These are phyloP conservation scores for Panzeria rudis DNA, from an alignment of 2,888 invertebrate species.

Conservation along the genomic window DNA sequence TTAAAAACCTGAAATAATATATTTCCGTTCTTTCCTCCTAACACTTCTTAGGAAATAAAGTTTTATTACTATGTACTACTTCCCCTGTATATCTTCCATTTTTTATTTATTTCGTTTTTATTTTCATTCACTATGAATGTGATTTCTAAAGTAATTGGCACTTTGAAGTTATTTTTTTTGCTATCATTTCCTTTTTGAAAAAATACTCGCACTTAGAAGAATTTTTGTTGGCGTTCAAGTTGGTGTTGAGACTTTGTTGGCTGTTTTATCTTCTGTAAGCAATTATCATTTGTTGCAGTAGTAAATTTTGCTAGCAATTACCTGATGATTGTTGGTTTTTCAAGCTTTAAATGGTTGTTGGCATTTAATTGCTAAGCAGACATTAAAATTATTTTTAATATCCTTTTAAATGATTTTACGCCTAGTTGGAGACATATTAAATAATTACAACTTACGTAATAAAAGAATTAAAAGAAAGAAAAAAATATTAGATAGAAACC, in stretches of 20 bases:
- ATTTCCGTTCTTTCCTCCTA: slow-evolving; percentile 23
- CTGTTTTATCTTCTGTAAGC: slow-evolving; percentile 65
- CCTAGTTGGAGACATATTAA: slow-evolving; percentile 64
- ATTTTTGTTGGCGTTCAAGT: slow-evolving; percentile 53
- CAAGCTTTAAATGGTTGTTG: slow-evolving; percentile 64
- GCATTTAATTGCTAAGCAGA: slow-evolving; percentile 72
- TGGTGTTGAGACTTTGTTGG: slow-evolving; percentile 40
- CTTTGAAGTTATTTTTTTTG: slow-evolving; percentile 71
- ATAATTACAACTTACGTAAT: slow-evolving; percentile 29
- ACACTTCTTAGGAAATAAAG: slow-evolving; percentile 43
- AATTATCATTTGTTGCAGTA: slow-evolving; percentile 72
- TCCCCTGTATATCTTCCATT: not conserved
- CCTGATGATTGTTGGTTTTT: slow-evolving; percentile 72
- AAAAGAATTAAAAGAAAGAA: slow-evolving; percentile 1
- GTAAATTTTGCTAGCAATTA: slow-evolving; percentile 72
- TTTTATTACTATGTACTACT: slow-evolving; percentile 37
- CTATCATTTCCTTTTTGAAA: slow-evolving; percentile 64
- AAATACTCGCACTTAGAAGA: slow-evolving; percentile 39
- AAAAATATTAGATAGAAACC: slow-evolving; percentile 13
- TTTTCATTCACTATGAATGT: slow-evolving; percentile 41
- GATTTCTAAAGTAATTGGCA: slow-evolving; percentile 71
- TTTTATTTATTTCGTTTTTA: slow-evolving; percentile 38
- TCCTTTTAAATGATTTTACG: slow-evolving; percentile 65
- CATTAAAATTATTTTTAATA: slow-evolving; percentile 67
- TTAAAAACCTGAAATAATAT: slow-evolving; percentile 71